These are phyloP conservation scores for Amblyopsis rosae DNA, from an alignment of 2,113 vertebrate species.

Conservation along the genomic window DNA sequence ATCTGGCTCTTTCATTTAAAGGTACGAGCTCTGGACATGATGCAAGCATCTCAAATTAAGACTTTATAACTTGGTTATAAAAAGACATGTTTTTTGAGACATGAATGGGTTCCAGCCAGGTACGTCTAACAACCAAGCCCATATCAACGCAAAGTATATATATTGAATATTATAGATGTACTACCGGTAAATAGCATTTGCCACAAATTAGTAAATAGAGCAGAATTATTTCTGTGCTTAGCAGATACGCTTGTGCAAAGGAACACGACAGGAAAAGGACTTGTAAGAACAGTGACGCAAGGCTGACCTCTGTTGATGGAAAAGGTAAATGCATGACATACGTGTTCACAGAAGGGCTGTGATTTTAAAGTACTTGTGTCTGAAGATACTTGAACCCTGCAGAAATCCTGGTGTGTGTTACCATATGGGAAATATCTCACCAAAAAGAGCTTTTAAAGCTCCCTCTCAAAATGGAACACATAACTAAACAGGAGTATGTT, in stretches of 20 bases:
- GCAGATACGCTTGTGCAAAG: not conserved
- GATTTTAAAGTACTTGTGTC: not conserved
- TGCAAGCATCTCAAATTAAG: not conserved
- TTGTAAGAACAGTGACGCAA: not conserved
- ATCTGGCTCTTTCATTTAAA: no score
- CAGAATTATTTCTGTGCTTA: no score
- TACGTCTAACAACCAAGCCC: no score
- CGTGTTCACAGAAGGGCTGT: not conserved
- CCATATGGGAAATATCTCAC: not conserved
- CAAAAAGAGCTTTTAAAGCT: not conserved
- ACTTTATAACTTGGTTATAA: not conserved
- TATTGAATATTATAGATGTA: not conserved
- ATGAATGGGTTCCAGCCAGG: no score
- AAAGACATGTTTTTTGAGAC: no score
- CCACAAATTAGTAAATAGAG: no score
- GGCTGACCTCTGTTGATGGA: constrained; percentile 51
- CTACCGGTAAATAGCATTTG: constrained; percentile 4
- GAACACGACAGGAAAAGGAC: not conserved
- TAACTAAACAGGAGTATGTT: not conserved
- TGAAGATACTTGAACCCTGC: not conserved
- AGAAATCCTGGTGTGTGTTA: not conserved
- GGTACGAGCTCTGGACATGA: not conserved
- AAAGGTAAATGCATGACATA: constrained; percentile 8
- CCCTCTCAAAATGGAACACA: not conserved
- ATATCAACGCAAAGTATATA: not conserved